phyloP scores from a whole-genome alignment of 2,113 vertebrate genomes.

The Tor tambroides region DNA sequence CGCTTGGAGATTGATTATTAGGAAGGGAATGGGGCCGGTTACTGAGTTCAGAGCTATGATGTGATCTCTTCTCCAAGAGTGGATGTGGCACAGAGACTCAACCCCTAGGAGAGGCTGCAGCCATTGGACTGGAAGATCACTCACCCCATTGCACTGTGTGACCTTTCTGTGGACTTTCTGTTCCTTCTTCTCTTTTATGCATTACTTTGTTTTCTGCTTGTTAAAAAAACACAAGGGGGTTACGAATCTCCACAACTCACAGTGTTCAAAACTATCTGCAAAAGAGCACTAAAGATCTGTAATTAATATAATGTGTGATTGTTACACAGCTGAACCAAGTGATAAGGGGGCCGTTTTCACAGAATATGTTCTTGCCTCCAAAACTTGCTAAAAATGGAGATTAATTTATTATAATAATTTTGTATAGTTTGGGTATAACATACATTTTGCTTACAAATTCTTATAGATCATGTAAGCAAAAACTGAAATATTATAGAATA shows the following conservation, averaged over 20 bases:
- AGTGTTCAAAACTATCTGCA: background rate
- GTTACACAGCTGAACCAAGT: background rate
- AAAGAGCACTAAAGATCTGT: background rate
- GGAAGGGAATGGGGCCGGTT: conserved; percentile 55
- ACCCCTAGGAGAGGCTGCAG: conserved; percentile 61
- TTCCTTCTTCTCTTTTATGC: background rate
- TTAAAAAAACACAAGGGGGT: background rate
- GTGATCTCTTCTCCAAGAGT: conserved; percentile 60
- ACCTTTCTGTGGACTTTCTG: conserved; percentile 23
- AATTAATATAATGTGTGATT: background rate
- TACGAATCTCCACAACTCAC: background rate
- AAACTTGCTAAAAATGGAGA: background rate
- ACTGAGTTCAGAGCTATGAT: conserved; percentile 62
- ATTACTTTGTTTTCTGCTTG: background rate
- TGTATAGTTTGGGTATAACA: background rate
- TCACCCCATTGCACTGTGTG: conserved; percentile 19
- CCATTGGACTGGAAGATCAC: conserved; percentile 60
- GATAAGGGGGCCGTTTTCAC: background rate
- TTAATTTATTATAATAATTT: background rate
- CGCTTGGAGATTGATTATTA: conserved; percentile 58
- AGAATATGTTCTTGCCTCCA: background rate
- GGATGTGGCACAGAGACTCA: conserved; percentile 69
- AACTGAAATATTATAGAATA: background rate
- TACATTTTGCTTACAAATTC: background rate
- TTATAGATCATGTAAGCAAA: background rate